phyloP scores from a whole-genome alignment of 2,888 invertebrate genomes.

The Neoascia interrupta region DNA sequence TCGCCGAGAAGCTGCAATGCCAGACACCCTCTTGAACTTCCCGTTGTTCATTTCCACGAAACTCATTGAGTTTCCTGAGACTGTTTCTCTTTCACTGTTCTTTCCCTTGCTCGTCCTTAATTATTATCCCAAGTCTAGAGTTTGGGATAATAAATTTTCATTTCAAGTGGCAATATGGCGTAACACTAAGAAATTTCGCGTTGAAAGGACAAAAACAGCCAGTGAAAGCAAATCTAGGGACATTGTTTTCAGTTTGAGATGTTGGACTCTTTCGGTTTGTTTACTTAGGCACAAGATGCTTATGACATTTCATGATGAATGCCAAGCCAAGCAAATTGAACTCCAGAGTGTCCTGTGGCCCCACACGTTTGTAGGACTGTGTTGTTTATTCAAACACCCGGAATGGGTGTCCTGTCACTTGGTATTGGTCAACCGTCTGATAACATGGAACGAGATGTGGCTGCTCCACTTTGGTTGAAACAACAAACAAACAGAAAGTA shows the following conservation, averaged over 20 bases:
- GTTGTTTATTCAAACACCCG: slow-evolving; percentile 60
- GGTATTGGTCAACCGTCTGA: slow-evolving; percentile 48
- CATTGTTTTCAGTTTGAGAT: slow-evolving; percentile 25
- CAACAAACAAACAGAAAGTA: slow-evolving; percentile 55
- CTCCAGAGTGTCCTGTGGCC: no score
- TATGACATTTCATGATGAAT: slow-evolving; percentile 41
- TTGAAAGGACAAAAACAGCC: slow-evolving; percentile 20
- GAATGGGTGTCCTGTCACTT: slow-evolving; percentile 49
- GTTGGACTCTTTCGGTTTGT: slow-evolving; percentile 23
- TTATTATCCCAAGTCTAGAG: slow-evolving; percentile 37
- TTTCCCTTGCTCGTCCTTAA: slow-evolving; percentile 35
- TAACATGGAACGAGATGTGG: slow-evolving; percentile 13
- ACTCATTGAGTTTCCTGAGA: slow-evolving; percentile 63
- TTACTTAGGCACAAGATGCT: slow-evolving; percentile 50
- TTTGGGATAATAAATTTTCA: slow-evolving; percentile 56
- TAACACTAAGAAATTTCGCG: neutral
- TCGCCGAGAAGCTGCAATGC: neutral
- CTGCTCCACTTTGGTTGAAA: slow-evolving; percentile 61
- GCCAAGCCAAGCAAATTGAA: neutral
- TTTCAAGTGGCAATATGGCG: slow-evolving; percentile 54
- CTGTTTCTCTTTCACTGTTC: no score
- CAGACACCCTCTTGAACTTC: slow-evolving; percentile 50
- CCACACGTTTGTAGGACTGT: no score
- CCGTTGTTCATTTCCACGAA: slow-evolving; percentile 47
- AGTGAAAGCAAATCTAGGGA: neutral